Evolutionary conservation across 1,140 invertebrate species (phyloP).

Genomic region (Brachionus calyciflorus): DNA sequence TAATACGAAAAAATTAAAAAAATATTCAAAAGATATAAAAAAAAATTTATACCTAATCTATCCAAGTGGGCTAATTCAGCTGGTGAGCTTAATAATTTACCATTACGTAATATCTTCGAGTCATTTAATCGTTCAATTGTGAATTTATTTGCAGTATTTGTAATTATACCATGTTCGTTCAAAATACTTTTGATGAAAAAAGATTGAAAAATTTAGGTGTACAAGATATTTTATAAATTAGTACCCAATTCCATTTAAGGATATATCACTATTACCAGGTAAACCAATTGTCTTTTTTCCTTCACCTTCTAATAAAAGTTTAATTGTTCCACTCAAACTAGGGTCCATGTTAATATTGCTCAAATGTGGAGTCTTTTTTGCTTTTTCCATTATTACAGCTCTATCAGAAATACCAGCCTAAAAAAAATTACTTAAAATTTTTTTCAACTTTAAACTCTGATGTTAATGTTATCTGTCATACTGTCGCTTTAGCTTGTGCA

Average conservation of each 20-base stretch:
- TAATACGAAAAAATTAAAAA: constrained; percentile 49
- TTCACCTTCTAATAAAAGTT: constrained; percentile 63
- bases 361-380: constrained; percentile 63
- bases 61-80: constrained; percentile 65
- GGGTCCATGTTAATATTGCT: constrained; percentile 68
- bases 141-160: constrained; percentile 56
- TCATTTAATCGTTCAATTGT: constrained; percentile 60
- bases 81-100: constrained; percentile 59
- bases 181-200: constrained; percentile 59
- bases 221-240: neutral
- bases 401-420: constrained; percentile 47
- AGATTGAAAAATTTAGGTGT: too few species aligned
- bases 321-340: constrained; percentile 64
- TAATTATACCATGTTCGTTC: constrained; percentile 64
- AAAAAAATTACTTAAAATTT: neutral
- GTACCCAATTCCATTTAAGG: constrained; percentile 23
- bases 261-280: neutral
- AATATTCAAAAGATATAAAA: neutral
- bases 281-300: constrained; percentile 25
- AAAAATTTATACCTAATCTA: constrained; percentile 53
- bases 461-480: too few species aligned
- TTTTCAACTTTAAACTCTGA: neutral
- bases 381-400: constrained; percentile 60
- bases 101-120: constrained; percentile 64
- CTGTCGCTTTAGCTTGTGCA: constrained; percentile 54